Evolutionary conservation across 2,113 vertebrate genomes (phyloP).

Genomic region (Hassar affinis): DNA sequence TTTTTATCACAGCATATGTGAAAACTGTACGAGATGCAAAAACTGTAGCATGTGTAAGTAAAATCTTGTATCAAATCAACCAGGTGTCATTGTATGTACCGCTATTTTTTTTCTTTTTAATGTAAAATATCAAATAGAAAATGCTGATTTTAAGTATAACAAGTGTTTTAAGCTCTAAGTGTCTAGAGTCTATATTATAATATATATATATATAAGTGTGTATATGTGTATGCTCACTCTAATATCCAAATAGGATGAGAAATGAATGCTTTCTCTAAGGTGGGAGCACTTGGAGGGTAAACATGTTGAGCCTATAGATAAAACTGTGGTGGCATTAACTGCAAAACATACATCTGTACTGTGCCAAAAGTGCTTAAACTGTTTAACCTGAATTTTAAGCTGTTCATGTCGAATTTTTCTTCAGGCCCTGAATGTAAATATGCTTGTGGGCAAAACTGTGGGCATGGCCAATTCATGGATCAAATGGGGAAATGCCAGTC

Average conservation of each 20-base stretch:
- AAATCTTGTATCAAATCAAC: neutral
- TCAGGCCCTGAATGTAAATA: conserved; percentile 27
- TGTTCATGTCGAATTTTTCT: conserved; percentile 7
- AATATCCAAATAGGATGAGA: neutral
- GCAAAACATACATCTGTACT: neutral
- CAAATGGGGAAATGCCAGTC: conserved; percentile 16
- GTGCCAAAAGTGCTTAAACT: neutral
- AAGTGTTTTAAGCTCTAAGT: neutral
- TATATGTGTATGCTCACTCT: no score
- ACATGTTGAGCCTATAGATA: neutral
- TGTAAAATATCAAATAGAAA: neutral
- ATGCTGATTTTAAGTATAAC: neutral
- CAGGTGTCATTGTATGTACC: neutral
- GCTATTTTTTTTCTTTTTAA: neutral
- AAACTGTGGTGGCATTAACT: neutral
- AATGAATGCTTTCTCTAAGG: neutral
- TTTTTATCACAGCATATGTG: fast-evolving
- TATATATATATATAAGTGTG: neutral
- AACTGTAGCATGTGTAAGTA: conserved; percentile 19
- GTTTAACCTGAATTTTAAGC: no score
- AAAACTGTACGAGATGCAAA: conserved; percentile 27
- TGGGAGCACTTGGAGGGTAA: neutral
- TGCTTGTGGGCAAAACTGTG: neutral
- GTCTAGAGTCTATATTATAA: neutral
- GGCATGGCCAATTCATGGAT: conserved; percentile 4